Conservation (phyloP, 1,140 invertebrate species). For the Drosophila albomicans region DNA sequence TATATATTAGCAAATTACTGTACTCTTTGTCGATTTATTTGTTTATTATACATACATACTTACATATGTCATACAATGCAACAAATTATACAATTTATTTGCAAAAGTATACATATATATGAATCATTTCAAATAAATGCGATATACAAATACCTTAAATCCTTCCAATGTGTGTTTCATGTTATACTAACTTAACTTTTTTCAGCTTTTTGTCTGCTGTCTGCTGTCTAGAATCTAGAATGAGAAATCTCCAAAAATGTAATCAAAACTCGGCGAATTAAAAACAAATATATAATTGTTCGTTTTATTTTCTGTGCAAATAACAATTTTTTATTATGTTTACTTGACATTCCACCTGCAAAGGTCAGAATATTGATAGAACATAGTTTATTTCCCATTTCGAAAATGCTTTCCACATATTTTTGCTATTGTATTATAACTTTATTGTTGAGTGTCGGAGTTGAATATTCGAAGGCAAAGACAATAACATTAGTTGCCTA, state of each 20-base stretch:
- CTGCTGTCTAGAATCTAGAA: background rate
- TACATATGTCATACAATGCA: conserved; percentile 45
- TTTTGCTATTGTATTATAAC: background rate
- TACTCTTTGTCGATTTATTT: conserved; percentile 66
- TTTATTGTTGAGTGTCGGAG: conserved; percentile 11
- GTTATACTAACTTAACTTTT: background rate
- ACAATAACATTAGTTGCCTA: too few relatives aligned
- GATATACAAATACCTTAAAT: conserved; percentile 68
- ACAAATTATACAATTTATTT: conserved; percentile 67
- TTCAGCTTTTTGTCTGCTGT: background rate
- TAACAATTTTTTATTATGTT: conserved; percentile 58
- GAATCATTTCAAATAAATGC: conserved; percentile 78
- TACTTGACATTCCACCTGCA: background rate
- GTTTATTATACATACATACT: conserved; percentile 53
- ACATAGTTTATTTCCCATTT: background rate
- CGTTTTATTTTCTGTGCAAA: conserved; percentile 53
- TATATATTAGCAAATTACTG: conserved; percentile 58
- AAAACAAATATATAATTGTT: conserved; percentile 23
- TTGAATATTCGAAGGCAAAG: background rate
- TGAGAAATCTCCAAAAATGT: background rate
- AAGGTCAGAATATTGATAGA: background rate
- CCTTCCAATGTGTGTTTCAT: background rate
- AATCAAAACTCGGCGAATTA: conserved; percentile 19
- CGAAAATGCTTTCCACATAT: background rate
- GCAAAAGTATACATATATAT: conserved; percentile 69